Percentiles rank a stretch among this genome's conserved stretches.
phyloP scores from a whole-genome alignment of 1,140 invertebrate genomes.

The Cotesia vestalis region DNA sequence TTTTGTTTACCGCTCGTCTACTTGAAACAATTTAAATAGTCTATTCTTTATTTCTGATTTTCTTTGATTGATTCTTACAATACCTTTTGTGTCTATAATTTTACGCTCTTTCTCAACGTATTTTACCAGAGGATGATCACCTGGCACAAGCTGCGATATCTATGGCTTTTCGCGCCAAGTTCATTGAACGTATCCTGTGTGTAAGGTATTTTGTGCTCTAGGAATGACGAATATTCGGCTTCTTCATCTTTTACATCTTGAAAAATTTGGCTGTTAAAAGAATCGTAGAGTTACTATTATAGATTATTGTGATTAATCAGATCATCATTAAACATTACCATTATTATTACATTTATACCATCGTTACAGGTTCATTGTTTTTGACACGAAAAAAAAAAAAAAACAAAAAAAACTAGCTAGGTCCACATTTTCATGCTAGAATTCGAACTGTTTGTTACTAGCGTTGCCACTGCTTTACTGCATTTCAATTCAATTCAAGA shows the following conservation, averaged over 20 bases:
- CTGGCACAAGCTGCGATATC: conserved; percentile 18
- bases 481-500: background rate
- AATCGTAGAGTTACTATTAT: background rate
- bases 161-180: conserved; percentile 20
- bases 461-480: conserved; percentile 9
- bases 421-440: background rate
- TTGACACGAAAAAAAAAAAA: background rate
- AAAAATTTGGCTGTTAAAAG: background rate
- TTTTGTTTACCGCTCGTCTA: conserved; percentile 20
- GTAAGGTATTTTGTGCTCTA: conserved; percentile 24
- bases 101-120: conserved; percentile 17
- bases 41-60: background rate
- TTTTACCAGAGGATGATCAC: conserved; percentile 20
- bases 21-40: background rate
- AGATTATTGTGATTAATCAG: background rate
- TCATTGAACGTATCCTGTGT: background rate
- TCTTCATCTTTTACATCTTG: conserved; percentile 11
- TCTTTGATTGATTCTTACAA: background rate
- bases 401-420: background rate
- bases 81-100: conserved; percentile 2
- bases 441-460: conserved; percentile 6
- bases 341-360: background rate
- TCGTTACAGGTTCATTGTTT: conserved; percentile 2
- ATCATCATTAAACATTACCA: conserved; percentile 3
- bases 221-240: background rate